phyloP scores from a whole-genome alignment of 2,113 vertebrate species.

The Mionectes macconnelli region DNA sequence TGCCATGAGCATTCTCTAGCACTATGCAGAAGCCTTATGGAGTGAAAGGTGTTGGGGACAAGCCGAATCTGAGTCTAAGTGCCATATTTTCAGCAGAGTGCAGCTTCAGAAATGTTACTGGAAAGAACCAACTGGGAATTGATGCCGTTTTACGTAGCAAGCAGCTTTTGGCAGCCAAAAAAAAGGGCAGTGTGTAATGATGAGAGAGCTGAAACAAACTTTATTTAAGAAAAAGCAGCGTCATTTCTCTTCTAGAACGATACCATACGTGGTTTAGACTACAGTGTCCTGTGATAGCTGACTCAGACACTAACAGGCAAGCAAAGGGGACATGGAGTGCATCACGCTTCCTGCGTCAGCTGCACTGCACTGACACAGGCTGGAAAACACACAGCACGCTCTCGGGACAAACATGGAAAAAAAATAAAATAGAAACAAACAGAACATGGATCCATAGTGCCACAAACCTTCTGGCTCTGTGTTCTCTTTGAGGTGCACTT shows the following conservation, averaged over 20 bases:
- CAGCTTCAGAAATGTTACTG: slow-evolving; percentile 45
- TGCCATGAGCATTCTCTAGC: slow-evolving; percentile 64
- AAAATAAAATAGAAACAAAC: slow-evolving; percentile 65
- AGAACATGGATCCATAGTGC: slow-evolving; percentile 80
- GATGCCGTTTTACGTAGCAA: slow-evolving; percentile 68
- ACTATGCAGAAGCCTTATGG: slow-evolving; percentile 77
- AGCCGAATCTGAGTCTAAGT: slow-evolving; percentile 27
- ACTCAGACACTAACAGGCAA: slow-evolving; percentile 68
- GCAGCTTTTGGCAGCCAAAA: slow-evolving; percentile 75
- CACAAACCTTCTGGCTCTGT: slow-evolving; percentile 99
- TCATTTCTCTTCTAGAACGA: neutral
- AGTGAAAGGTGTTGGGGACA: slow-evolving; percentile 44
- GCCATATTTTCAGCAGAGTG: slow-evolving; percentile 61
- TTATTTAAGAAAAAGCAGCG: slow-evolving; percentile 65
- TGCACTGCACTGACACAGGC: slow-evolving; percentile 39
- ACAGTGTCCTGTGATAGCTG: slow-evolving; percentile 39
- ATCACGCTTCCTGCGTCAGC: slow-evolving; percentile 40
- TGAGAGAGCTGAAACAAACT: slow-evolving; percentile 65
- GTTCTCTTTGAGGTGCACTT: slow-evolving; percentile 97
- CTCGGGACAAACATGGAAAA: slow-evolving; percentile 73
- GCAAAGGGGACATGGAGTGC: slow-evolving; percentile 60
- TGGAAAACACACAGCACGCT: slow-evolving; percentile 73
- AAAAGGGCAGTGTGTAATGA: slow-evolving; percentile 61
- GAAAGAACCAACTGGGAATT: neutral
- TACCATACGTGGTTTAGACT: neutral